phyloP scores from a whole-genome alignment of 1,140 invertebrate genomes.

The Magallana ariakensis region DNA sequence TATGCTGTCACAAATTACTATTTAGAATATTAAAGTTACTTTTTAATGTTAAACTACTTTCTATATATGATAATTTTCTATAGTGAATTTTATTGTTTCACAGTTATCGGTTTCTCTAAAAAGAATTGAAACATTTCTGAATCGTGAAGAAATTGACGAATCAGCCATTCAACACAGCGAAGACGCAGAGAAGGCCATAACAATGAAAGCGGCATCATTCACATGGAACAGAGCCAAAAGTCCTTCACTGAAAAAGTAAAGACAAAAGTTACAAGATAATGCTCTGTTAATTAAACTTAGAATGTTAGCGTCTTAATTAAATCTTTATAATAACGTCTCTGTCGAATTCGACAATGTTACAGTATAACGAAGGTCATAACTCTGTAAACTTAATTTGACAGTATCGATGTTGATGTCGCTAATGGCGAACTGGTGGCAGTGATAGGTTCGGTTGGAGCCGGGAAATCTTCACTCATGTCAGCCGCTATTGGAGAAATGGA shows the following conservation, averaged over 20 bases:
- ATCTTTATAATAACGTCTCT: too few species aligned
- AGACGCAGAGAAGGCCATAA: conserved; percentile 67
- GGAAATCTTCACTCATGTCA: conserved; percentile 82
- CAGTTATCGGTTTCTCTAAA: conserved; percentile 57
- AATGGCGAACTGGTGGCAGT: conserved; percentile 78
- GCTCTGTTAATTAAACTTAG: too few species aligned
- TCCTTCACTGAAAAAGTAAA: conserved; percentile 19
- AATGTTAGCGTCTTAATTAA: too few species aligned
- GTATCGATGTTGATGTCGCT: not conserved
- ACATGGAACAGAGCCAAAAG: conserved; percentile 45
- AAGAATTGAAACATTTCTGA: conserved; percentile 60
- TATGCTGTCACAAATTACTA: too few species aligned
- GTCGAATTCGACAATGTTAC: too few species aligned
- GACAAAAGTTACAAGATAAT: too few species aligned
- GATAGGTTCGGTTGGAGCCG: conserved; percentile 83
- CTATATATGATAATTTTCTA: too few species aligned
- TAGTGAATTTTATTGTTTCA: not conserved
- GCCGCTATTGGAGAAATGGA: conserved; percentile 83
- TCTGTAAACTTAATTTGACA: not conserved
- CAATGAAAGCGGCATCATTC: conserved; percentile 79
- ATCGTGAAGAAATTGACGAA: conserved; percentile 60
- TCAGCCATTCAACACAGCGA: not conserved
- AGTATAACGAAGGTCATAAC: too few species aligned
- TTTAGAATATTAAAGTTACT: too few species aligned
- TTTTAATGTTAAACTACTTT: too few species aligned